These are phyloP conservation scores for Neomorphus geoffroyi DNA, from an alignment of 2,797 vertebrate species.

Conservation along the genomic window DNA sequence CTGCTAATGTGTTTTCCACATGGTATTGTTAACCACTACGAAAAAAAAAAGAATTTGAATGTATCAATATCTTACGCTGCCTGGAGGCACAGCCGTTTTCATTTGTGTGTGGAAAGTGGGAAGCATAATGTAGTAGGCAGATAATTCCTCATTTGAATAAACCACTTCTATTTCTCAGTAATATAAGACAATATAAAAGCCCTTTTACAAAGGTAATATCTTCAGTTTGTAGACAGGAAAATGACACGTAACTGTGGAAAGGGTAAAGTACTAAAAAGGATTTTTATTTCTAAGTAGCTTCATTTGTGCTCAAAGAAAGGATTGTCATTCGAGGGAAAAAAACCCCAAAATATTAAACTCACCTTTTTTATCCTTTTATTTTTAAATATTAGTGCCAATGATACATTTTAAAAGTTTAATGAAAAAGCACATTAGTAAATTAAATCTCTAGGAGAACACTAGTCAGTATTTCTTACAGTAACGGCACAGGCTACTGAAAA, in stretches of 20 bases:
- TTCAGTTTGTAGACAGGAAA: conserved; percentile 18
- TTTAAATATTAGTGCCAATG: not conserved
- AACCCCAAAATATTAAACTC: not conserved
- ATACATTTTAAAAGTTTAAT: not conserved
- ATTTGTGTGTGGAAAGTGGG: not conserved
- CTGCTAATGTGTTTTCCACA: not conserved
- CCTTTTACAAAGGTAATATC: not conserved
- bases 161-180: not conserved
- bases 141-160: conserved; percentile 55
- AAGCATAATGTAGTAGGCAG: not conserved
- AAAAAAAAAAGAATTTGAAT: not conserved
- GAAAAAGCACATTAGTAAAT: not conserved
- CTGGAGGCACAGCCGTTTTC: not conserved
- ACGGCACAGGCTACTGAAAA: not conserved
- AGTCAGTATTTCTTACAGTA: not conserved
- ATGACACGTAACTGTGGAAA: not conserved
- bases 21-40: not conserved
- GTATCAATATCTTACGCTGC: not conserved
- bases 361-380: not conserved
- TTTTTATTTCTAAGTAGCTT: conserved; percentile 11
- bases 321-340: not conserved
- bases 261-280: not conserved
- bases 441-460: not conserved
- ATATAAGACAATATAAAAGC: not conserved
- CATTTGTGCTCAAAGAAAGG: not conserved